A percentile compares a stretch with the other conserved stretches of the same genome.
phyloP scores from a whole-genome alignment of 1,140 invertebrate species.

The Drosophila setifemur region DNA sequence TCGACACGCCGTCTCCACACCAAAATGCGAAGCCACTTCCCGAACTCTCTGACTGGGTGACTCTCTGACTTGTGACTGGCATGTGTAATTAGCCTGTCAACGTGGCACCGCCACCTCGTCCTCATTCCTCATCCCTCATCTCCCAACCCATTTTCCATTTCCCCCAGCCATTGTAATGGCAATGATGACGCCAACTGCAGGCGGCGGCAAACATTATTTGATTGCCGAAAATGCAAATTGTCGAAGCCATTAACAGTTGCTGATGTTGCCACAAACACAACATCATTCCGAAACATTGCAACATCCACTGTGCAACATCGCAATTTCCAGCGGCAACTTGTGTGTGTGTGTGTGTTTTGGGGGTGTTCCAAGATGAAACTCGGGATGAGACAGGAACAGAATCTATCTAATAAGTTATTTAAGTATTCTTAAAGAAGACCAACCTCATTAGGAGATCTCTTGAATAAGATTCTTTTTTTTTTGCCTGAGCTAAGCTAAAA shows the following conservation, averaged over 20 bases:
- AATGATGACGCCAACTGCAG: conserved; percentile 38
- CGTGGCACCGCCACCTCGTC: background rate
- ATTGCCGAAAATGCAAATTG: conserved; percentile 49
- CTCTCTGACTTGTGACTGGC: conserved; percentile 58
- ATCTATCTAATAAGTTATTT: no score
- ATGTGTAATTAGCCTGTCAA: conserved; percentile 64
- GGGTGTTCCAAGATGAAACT: background rate
- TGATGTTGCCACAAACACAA: conserved; percentile 21
- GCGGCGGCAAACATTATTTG: conserved; percentile 44
- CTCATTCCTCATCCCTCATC: background rate
- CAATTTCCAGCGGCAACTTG: background rate
- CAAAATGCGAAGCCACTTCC: conserved; percentile 30
- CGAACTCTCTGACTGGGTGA: background rate
- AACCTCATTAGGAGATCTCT: no score
- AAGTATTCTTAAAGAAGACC: no score
- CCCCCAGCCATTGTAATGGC: conserved; percentile 14
- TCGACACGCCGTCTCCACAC: conserved; percentile 26
- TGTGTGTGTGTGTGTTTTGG: background rate
- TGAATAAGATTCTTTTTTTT: no score
- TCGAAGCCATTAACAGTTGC: conserved; percentile 41
- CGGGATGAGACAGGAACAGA: no score
- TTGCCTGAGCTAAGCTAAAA: no score
- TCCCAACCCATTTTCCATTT: background rate
- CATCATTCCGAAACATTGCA: background rate
- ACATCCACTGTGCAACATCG: background rate